Conservation (phyloP, 2,888 invertebrate genomes). For the Mimachlamys varia region DNA sequence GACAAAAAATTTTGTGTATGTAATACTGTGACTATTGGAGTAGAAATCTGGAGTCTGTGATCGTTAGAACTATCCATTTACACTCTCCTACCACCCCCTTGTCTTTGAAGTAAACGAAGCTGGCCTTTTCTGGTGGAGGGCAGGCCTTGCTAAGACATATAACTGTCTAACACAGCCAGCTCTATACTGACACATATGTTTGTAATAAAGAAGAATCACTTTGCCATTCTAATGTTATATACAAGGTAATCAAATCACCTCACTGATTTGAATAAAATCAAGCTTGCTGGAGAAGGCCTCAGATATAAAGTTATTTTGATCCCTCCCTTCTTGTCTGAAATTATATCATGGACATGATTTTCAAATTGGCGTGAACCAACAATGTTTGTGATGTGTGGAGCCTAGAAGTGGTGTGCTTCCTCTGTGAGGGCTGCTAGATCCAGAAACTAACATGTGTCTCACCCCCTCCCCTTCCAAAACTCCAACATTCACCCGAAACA, state of each 20-base stretch:
- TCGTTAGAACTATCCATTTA: neutral
- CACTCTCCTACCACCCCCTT: neutral
- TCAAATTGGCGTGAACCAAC: constrained; percentile 2
- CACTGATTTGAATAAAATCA: constrained; percentile 7
- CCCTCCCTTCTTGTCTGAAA: constrained; percentile 1
- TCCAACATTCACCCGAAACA: too few relatives aligned
- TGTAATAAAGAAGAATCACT: constrained; percentile 1
- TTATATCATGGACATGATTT: neutral
- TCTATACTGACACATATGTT: neutral
- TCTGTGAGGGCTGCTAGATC: neutral
- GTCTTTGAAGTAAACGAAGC: constrained; percentile 22
- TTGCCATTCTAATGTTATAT: constrained; percentile 2
- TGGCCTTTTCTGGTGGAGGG: neutral
- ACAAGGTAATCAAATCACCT: constrained; percentile 9
- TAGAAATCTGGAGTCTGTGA: neutral
- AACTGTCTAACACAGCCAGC: neutral
- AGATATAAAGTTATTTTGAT: neutral
- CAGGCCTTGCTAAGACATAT: neutral
- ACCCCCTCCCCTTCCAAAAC: too few relatives aligned
- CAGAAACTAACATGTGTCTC: too few relatives aligned
- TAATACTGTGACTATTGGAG: neutral
- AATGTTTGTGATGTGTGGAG: neutral
- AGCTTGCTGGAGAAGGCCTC: neutral
- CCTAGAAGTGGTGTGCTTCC: neutral
- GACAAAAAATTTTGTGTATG: neutral